These are phyloP conservation scores for Psittacula cyanocephala DNA, from an alignment of 2,113 vertebrate species.

Conservation along the genomic window DNA sequence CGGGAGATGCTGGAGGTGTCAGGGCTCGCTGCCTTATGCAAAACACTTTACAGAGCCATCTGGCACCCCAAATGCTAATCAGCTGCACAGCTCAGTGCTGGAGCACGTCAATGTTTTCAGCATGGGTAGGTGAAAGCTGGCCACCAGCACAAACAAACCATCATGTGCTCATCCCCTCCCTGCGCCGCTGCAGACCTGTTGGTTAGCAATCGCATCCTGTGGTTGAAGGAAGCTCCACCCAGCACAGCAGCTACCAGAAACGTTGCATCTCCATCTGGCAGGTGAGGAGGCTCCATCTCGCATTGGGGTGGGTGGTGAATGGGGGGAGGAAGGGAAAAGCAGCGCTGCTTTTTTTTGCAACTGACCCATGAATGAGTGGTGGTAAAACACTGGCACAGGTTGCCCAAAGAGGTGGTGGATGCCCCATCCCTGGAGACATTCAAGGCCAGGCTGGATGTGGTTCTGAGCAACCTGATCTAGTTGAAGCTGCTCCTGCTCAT, in stretches of 20 bases:
- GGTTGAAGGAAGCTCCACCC: background rate
- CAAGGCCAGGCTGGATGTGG: background rate
- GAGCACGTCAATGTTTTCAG: background rate
- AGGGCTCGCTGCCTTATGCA: background rate
- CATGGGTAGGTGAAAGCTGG: background rate
- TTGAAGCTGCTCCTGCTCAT: background rate
- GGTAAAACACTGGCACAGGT: background rate
- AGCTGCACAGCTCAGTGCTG: background rate
- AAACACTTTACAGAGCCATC: background rate
- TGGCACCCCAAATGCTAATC: background rate
- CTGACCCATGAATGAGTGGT: background rate
- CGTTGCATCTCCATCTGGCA: background rate
- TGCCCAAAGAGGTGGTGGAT: background rate
- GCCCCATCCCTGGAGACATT: background rate
- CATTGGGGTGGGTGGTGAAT: fast-evolving
- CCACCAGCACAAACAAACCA: background rate
- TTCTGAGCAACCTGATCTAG: background rate
- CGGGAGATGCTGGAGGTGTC: background rate
- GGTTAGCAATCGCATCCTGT: background rate
- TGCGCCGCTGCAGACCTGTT: fast-evolving
- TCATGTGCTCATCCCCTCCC: background rate
- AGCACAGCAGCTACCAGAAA: background rate
- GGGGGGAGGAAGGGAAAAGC: background rate
- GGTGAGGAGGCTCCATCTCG: background rate
- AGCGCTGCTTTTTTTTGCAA: background rate